Evolutionary conservation across 2,888 invertebrate genomes (phyloP), one percentile per base, ranked within the genome.

Genomic region (Cryptocephalus moraei): DNA sequence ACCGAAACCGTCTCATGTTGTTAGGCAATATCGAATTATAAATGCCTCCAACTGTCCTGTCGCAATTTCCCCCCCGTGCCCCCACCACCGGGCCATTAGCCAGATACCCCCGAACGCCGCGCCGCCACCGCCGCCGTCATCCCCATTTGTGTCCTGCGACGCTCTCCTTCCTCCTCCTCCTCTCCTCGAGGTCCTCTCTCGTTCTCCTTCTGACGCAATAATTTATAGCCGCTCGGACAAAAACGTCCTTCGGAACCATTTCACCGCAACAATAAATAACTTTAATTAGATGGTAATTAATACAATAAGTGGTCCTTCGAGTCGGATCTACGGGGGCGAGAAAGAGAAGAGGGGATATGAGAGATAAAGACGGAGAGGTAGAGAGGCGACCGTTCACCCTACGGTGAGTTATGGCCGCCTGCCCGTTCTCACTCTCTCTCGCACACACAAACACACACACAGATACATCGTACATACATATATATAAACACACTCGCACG

Each of bases 201-300:
- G 54, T 55, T 54, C 52, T 44, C 49, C 43, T 36, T 43, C 39
- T 39, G 39, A 53, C 51, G 49, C 53, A 56, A 52, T 48, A 52
- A 22, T 22, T 22, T 22, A 36, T 36, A 36, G 52, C 47, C 49
- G 48, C 53, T 51, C 48, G 54, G 44, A 48, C 55, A 50, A 22
- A 22, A 22, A 22, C 50, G 22, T 22, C 22, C 22, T 22, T 22
- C 22, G 22, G 22, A 22, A 22, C 22, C 22, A 22, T 56, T 50
- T 57, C 47, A 55, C 53, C 55, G 54, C 52, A 53, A 59, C 60
- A 59, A 63, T 63, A 63, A 63, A 64, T 64, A 60, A 60, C 52
- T 45, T 48, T 65, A 64, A 67, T 64, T 62, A 62, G 61, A 66
- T 66, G 65, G 57, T 67, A 66, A 66, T 66, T 64, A 65, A 66